phyloP scores from a whole-genome alignment of 1,140 invertebrate species.

The Gerris buenoi region DNA sequence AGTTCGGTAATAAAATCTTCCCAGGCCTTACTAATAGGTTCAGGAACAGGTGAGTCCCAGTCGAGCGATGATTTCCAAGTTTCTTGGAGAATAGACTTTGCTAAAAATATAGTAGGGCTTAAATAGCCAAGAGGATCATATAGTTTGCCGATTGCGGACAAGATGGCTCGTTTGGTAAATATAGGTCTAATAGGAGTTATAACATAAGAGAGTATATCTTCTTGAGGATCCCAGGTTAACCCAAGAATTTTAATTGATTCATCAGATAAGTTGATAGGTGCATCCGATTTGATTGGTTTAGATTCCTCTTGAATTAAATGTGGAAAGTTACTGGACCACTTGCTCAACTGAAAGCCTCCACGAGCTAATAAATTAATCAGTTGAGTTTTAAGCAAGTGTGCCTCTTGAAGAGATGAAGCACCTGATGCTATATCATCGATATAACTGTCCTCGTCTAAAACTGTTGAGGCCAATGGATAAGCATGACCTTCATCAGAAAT shows the following conservation, averaged over 20 bases:
- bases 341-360: constrained; percentile 5
- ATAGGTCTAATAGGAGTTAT: neutral
- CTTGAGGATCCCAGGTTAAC: neutral
- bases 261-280: neutral
- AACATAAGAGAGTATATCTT: constrained; percentile 3
- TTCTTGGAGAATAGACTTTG: constrained; percentile 24
- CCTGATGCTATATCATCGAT: neutral
- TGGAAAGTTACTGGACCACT: neutral
- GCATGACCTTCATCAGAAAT: neutral
- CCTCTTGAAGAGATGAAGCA: neutral
- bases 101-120: constrained; percentile 18
- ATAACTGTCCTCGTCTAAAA: neutral
- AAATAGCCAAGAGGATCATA: constrained; percentile 28
- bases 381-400: neutral
- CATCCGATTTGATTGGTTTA: neutral
- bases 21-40: neutral
- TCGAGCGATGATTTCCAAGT: constrained; percentile 22
- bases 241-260: neutral
- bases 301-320: neutral
- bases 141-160: constrained; percentile 20
- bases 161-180: constrained; percentile 18
- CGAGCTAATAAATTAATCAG: neutral
- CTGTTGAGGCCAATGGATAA: neutral
- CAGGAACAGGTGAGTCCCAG: constrained; percentile 21
- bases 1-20: neutral